Evolutionary conservation across 2,113 vertebrate genomes (phyloP), one percentile per base, ranked within the genome.

Genomic region (Phrynocephalus versicolor): DNA sequence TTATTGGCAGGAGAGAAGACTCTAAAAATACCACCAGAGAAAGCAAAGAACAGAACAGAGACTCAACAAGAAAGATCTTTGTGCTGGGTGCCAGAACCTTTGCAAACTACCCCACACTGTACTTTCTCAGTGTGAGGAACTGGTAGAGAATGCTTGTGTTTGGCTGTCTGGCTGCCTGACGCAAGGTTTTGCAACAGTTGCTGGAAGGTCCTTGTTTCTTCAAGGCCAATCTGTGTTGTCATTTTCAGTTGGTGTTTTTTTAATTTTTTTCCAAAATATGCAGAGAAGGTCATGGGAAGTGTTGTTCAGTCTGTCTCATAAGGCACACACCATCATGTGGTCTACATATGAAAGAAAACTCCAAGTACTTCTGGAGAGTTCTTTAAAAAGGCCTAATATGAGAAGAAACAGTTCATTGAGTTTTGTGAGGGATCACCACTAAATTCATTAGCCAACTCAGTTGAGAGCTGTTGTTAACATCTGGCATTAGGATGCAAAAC

Each of bases 261-360:
- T 14, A 33, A 45, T 67, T 73, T 67, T 73, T 89, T 90, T 91
- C 90, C 80, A 84, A 93, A 91, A 86, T 88, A 90, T 89, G 88
- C 88, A 33, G 1, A 81, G 65, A 80, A 87, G 94, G 94, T 94
- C 93, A 94, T 95, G 94, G 90, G 93, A 95, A 94, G 86, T 85
- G 80, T 85, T 86, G 35, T 0, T 1, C 84, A 82, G 88, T 89
- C 35, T 88, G 87, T 91, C 90, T 89, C 91, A 82, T 93, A 89
- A 90, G 87, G 88, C 81, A 89, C 84, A 72, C 89, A 87, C 79
- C 91, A 93, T 83, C 80, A 23, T 81, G 89, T 41, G 90, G 85
- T 92, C 90, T 89, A 88, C 37, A 37, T 72, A 88, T 27, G 67
- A 88, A 89, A 91, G 85, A 82, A 90, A 91, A 86, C 30, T 88